These are phyloP conservation scores for Batillaria attramentaria DNA, from an alignment of 1,140 invertebrate genomes.

Conservation along the genomic window DNA sequence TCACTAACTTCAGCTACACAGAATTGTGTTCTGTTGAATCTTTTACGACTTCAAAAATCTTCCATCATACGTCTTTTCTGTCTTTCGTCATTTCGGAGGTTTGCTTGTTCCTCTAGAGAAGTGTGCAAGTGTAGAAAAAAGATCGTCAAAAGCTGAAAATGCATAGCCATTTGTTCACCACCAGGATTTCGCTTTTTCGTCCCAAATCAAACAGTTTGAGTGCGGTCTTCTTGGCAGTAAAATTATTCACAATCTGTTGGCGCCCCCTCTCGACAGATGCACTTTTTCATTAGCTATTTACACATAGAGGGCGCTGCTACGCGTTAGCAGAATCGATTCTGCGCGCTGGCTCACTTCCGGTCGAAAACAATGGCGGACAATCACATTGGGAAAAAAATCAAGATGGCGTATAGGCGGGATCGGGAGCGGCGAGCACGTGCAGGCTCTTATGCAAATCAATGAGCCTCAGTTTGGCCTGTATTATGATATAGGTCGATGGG, in stretches of 20 bases:
- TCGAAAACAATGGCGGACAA: conserved; percentile 20
- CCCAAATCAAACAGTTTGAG: too few relatives aligned
- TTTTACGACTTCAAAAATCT: too few relatives aligned
- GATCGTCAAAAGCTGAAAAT: neutral
- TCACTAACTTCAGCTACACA: too few relatives aligned
- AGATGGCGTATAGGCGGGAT: neutral
- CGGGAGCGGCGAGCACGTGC: neutral
- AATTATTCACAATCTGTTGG: neutral
- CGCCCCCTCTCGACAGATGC: neutral
- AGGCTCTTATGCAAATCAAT: neutral
- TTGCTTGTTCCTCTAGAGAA: too few relatives aligned
- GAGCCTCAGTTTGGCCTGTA: too few relatives aligned
- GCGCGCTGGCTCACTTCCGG: conserved; percentile 18
- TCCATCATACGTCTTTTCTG: neutral
- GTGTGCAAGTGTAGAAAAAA: neutral
- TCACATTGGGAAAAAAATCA: neutral
- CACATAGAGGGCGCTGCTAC: conserved; percentile 9
- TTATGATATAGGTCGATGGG: too few relatives aligned
- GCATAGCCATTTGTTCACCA: neutral
- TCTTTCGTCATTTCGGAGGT: neutral
- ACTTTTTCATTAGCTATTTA: conserved; percentile 23
- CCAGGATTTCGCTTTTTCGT: neutral
- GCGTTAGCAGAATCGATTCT: conserved; percentile 10
- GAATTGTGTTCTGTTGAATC: too few relatives aligned
- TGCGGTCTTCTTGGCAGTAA: neutral